phyloP scores from a whole-genome alignment of 2,797 vertebrate species.

The Dryobates pubescens region DNA sequence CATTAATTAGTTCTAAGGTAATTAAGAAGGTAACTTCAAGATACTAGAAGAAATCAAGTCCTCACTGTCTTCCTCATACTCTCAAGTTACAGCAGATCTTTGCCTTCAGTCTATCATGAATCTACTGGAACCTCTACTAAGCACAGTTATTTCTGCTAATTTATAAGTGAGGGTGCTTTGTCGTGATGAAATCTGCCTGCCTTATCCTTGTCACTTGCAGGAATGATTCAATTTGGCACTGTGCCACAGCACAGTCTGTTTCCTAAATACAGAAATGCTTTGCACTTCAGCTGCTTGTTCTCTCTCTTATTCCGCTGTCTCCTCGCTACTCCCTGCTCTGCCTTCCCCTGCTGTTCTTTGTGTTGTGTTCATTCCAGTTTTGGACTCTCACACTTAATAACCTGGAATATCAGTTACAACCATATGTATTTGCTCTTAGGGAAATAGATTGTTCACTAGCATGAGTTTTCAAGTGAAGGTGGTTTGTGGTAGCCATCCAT shows the following conservation, averaged over 20 bases:
- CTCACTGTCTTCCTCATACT: background rate
- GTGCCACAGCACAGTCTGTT: constrained; percentile 58
- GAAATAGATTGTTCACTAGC: background rate
- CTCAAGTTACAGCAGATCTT: background rate
- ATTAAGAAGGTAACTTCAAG: background rate
- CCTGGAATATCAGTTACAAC: background rate
- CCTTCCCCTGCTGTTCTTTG: background rate
- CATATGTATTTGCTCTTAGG: background rate
- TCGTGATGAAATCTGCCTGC: constrained; percentile 18
- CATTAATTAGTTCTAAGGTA: background rate
- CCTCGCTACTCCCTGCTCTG: background rate
- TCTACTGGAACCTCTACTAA: background rate
- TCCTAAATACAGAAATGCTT: constrained; percentile 54
- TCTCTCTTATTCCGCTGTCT: constrained; percentile 1
- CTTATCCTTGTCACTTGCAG: constrained; percentile 21
- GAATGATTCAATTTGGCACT: constrained; percentile 36
- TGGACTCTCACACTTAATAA: background rate
- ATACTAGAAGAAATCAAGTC: background rate
- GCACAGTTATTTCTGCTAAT: background rate
- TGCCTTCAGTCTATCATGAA: background rate
- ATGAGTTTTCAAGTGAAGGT: background rate
- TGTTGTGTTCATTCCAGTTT: background rate
- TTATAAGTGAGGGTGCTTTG: constrained; percentile 6
- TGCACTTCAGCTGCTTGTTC: constrained; percentile 33
- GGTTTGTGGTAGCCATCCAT: background rate